These are phyloP conservation scores for Pipa parva DNA, from an alignment of 2,113 vertebrate species.

Conservation along the genomic window DNA sequence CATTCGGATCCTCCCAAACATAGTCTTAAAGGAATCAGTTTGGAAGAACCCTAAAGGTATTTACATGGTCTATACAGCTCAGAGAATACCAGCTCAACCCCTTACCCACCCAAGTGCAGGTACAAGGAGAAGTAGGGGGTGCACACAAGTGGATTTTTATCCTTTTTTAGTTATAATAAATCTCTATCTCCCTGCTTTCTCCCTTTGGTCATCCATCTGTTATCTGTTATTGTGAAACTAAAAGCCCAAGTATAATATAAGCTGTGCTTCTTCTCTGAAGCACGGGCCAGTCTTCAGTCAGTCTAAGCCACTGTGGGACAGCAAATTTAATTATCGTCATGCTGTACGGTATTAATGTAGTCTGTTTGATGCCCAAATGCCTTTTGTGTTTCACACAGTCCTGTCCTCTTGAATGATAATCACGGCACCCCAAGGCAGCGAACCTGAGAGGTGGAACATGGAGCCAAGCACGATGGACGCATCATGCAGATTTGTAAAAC, in stretches of 20 bases:
- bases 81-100: no score
- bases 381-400: conserved; percentile 9
- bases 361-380: conserved; percentile 27
- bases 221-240: neutral
- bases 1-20: no score
- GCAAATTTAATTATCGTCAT: conserved; percentile 21
- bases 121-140: no score
- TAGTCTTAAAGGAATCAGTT: no score
- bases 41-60: no score
- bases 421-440: conserved; percentile 8
- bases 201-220: neutral
- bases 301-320: neutral
- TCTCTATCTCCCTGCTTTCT: neutral
- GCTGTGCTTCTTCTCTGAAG: neutral
- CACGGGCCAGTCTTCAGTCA: neutral
- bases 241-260: neutral
- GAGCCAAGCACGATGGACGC: neutral
- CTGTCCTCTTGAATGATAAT: conserved; percentile 38
- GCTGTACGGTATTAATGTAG: conserved; percentile 9
- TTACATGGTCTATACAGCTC: neutral
- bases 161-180: neutral
- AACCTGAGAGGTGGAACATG: conserved; percentile 11
- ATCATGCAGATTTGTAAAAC: conserved; percentile 38
- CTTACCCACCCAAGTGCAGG: no score
- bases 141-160: neutral